These are phyloP conservation scores for Macropodus opercularis DNA, from an alignment of 2,797 vertebrate genomes.

Conservation along the genomic window DNA sequence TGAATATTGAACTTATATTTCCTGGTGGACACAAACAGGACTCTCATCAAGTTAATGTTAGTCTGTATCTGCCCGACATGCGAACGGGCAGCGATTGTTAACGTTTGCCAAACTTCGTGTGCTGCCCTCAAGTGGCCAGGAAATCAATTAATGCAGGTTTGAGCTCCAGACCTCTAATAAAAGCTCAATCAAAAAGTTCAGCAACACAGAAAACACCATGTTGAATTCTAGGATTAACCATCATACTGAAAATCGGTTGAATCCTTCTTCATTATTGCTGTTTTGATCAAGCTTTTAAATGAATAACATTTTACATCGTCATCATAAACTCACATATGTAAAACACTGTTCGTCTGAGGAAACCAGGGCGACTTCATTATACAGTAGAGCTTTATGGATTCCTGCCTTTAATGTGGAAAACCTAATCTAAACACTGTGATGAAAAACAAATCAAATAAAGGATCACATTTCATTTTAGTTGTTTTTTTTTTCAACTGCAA, in stretches of 20 bases:
- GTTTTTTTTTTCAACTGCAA: slow-evolving; percentile 54
- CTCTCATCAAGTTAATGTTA: slow-evolving; percentile 13
- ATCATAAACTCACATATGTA: slow-evolving; percentile 1
- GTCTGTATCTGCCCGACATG: background rate
- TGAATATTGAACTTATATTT: slow-evolving; percentile 22
- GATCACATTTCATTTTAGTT: slow-evolving; percentile 63
- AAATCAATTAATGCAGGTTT: slow-evolving; percentile 12
- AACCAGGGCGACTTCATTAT: slow-evolving; percentile 17
- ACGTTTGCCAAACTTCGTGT: slow-evolving; percentile 1
- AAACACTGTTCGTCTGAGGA: slow-evolving; percentile 16
- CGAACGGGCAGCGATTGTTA: slow-evolving; percentile 3
- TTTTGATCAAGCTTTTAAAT: slow-evolving; percentile 12
- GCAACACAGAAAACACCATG: background rate
- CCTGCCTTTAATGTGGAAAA: slow-evolving; percentile 22
- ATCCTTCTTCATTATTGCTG: background rate
- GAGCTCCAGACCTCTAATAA: background rate
- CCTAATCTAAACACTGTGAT: slow-evolving; percentile 1
- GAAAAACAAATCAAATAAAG: slow-evolving; percentile 55
- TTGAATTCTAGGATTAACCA: background rate
- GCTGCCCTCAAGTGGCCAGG: slow-evolving; percentile 1
- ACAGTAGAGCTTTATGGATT: slow-evolving; percentile 18
- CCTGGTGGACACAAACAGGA: slow-evolving; percentile 9
- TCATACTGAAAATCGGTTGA: background rate
- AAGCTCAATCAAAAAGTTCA: background rate
- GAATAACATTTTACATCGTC: slow-evolving; percentile 17